A percentile compares a stretch with the other conserved stretches of the same genome.
phyloP scores from a whole-genome alignment of 2,113 vertebrate genomes.

The Oreochromis niloticus region DNA sequence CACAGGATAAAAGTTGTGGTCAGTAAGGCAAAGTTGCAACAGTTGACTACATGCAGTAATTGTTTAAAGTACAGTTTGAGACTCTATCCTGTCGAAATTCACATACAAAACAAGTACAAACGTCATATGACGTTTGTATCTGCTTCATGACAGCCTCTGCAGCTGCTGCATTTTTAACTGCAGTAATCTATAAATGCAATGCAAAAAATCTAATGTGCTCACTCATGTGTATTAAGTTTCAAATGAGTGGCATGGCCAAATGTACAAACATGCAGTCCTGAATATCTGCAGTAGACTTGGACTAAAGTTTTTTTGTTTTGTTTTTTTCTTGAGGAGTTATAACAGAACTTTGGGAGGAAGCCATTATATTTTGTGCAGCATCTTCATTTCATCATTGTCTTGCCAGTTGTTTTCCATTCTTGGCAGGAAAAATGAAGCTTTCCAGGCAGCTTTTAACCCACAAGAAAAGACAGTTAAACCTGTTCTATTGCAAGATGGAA shows the following conservation, averaged over 20 bases:
- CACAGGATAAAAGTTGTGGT: neutral
- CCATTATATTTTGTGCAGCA: neutral
- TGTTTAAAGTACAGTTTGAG: neutral
- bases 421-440: neutral
- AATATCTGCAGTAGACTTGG: neutral
- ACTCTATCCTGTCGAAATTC: neutral
- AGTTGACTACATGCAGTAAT: neutral
- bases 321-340: neutral
- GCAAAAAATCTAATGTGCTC: neutral
- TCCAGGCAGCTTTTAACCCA: neutral
- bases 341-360: neutral
- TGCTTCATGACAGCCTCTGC: neutral
- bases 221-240: neutral
- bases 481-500: neutral
- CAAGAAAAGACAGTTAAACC: neutral
- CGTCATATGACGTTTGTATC: neutral
- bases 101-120: too few species aligned
- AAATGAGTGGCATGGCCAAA: too few species aligned
- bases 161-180: neutral
- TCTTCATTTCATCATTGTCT: neutral
- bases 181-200: neutral
- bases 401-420: neutral
- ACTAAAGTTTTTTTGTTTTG: too few species aligned
- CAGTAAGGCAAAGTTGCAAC: neutral
- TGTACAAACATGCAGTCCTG: neutral